Evolutionary conservation across 2,113 vertebrate species (phyloP).

Genomic region (Calidris pugnax): DNA sequence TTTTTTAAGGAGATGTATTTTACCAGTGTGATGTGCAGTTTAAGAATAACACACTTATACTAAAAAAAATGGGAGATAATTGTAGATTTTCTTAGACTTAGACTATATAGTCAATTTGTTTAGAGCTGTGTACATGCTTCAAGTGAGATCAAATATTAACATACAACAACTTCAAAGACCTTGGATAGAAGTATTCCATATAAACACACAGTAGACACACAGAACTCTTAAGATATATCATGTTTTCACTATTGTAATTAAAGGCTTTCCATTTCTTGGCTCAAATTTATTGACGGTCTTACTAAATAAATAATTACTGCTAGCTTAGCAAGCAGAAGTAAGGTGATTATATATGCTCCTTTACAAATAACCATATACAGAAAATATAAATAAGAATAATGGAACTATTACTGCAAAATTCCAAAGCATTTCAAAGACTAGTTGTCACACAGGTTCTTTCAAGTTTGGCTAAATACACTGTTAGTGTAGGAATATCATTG

Average conservation of each 20-base stretch:
- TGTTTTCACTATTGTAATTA: neutral
- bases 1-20: neutral
- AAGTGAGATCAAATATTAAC: neutral
- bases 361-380: neutral
- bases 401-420: neutral
- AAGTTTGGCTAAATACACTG: neutral
- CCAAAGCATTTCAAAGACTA: neutral
- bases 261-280: neutral
- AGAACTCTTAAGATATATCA: neutral
- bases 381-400: neutral
- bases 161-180: neutral
- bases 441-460: neutral
- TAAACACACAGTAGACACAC: neutral
- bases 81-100: neutral
- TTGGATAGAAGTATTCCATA: neutral
- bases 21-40: neutral
- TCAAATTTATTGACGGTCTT: neutral
- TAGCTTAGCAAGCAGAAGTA: neutral
- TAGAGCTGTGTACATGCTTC: neutral
- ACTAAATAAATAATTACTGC: neutral
- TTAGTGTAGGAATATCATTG: neutral
- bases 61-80: neutral
- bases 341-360: neutral
- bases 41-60: neutral
- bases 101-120: neutral